Evolutionary conservation across 1,140 invertebrate genomes (phyloP), one percentile per base, ranked within the genome.

Genomic region (Megalopta genalis): DNA sequence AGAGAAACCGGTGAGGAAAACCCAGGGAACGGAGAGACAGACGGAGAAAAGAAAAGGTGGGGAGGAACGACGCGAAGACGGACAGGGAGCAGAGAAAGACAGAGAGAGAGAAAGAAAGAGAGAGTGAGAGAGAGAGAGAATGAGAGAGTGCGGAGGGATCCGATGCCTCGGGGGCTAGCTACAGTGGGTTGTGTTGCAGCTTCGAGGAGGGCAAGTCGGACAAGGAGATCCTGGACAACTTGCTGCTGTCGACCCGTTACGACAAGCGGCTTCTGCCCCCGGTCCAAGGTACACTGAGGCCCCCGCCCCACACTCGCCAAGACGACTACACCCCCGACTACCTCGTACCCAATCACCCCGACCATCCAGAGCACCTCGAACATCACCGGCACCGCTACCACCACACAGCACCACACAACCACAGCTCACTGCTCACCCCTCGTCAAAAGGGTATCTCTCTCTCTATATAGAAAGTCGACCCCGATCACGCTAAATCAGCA

Each of bases 201-300:
- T 97, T 96, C 93, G 96, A 96, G 91, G 96, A 97, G 92, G 96
- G 96, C 86, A 97, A 96, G 94, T 97, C 96, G 89, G 96, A 97
- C 94, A 97, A 97, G 93, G 96, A 97, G 93, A 97, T 97, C 91
- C 93, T 97, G 93, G 96, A 97, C 94, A 95, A 97, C 92, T 93
- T 97, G 88, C 93, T 97, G 87, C 94, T 95, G 93, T 95, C 95
- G 86, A 96, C 96, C 88, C 95, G 96, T 92, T 97, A 97, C 93
- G 96, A 97, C 94, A 97, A 97, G 95, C 94, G 96, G 94, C 95
- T 97, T 89, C 94, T 97, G 89, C 96, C 96, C 89, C 96, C 96
- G 89, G 96, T 97, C 89, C 95, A 96, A 94, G 96, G 96, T 97
- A 94, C 92, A 93, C 90, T 91, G 87, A 88, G 91, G 90, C 90